phyloP scores from a whole-genome alignment of 2,888 invertebrate species.

The Campaea margaritaria region DNA sequence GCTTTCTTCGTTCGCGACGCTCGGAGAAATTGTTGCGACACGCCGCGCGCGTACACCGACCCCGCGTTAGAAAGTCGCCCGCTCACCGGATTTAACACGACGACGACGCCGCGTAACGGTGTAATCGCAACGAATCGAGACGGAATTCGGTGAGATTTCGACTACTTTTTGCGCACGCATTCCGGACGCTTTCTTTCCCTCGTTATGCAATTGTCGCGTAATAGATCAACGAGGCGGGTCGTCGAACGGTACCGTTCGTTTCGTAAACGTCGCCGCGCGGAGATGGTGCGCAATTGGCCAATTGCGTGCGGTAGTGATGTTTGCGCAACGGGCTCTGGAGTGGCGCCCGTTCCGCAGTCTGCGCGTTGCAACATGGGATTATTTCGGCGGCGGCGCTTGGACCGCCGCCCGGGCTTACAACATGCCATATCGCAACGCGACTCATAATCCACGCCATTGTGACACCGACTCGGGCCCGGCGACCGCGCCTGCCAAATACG shows the following conservation, averaged over 20 bases:
- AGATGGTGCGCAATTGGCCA: conserved; percentile 70
- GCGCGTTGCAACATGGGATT: conserved; percentile 83
- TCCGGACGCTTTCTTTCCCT: conserved; percentile 84
- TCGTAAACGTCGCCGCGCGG: conserved; percentile 61
- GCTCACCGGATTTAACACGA: conserved; percentile 82
- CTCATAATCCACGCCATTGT: conserved; percentile 82
- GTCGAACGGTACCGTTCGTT: conserved; percentile 71
- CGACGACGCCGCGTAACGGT: conserved; percentile 77
- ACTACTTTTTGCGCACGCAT: conserved; percentile 81
- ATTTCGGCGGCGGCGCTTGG: conserved; percentile 82
- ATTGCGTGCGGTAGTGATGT: conserved; percentile 66
- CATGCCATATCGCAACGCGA: conserved; percentile 82
- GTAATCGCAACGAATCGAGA: conserved; percentile 81
- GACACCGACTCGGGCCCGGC: conserved; percentile 66
- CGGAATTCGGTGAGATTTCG: conserved; percentile 75
- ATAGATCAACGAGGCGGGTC: conserved; percentile 67
- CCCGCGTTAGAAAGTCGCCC: conserved; percentile 85
- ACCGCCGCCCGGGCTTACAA: conserved; percentile 83
- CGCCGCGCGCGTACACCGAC: conserved; percentile 80
- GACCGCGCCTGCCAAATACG: conserved; percentile 78
- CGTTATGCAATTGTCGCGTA: conserved; percentile 79
- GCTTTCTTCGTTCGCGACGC: conserved; percentile 84
- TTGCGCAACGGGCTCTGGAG: conserved; percentile 79
- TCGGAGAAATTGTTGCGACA: conserved; percentile 85
- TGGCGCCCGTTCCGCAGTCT: conserved; percentile 81